These are phyloP conservation scores for Atrina japonica DNA, from an alignment of 2,888 invertebrate genomes.

Conservation along the genomic window DNA sequence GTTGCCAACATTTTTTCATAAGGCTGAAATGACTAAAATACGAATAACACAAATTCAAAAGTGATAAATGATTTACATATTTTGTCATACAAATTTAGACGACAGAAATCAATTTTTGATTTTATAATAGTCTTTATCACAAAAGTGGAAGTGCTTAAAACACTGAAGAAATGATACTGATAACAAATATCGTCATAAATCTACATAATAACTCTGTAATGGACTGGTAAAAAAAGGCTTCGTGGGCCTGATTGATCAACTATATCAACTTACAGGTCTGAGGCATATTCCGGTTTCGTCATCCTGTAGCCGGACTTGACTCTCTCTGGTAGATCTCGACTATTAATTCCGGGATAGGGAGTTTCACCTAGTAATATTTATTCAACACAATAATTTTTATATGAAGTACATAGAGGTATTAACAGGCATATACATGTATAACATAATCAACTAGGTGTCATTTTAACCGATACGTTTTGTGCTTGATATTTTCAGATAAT, in stretches of 20 bases:
- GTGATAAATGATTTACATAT: too few relatives aligned
- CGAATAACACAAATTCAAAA: too few relatives aligned
- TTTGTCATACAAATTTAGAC: too few relatives aligned
- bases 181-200: not conserved
- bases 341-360: slow-evolving; percentile 48
- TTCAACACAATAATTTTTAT: not conserved
- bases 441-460: too few relatives aligned
- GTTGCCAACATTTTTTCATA: slow-evolving; percentile 78
- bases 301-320: slow-evolving; percentile 49
- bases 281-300: slow-evolving; percentile 49
- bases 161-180: too few relatives aligned
- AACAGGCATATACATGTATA: not conserved
- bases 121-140: not conserved
- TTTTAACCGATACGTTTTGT: too few relatives aligned
- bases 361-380: slow-evolving; percentile 40
- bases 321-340: slow-evolving; percentile 42
- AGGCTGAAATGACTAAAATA: slow-evolving; percentile 52
- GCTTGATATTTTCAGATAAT: too few relatives aligned
- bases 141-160: not conserved
- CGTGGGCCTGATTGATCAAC: not conserved
- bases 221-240: not conserved
- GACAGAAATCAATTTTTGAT: not conserved
- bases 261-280: slow-evolving; percentile 48
- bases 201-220: not conserved
- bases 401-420: not conserved